Evolutionary conservation across 1,140 invertebrate genomes (phyloP).

Genomic region (Drosophila baimaii): DNA sequence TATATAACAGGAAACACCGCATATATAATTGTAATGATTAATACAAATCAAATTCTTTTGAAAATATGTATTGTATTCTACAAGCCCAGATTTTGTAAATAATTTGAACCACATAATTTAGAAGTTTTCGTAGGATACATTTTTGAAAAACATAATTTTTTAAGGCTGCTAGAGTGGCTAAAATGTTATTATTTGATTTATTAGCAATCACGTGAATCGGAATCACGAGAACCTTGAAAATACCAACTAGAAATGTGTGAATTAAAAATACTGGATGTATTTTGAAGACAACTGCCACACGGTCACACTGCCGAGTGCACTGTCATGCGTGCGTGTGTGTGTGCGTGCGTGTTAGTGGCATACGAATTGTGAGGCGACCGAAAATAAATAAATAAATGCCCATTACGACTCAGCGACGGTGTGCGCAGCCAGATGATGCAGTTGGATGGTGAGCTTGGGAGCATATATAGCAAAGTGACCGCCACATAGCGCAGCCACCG

Average conservation of each 20-base stretch:
- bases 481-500: conserved; percentile 12
- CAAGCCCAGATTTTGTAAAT: too few relatives aligned
- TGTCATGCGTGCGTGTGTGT: conserved; percentile 52
- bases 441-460: conserved; percentile 53
- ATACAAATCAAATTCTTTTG: too few relatives aligned
- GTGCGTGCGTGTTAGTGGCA: conserved; percentile 52
- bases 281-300: not conserved
- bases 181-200: too few relatives aligned
- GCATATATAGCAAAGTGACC: conserved; percentile 19
- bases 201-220: too few relatives aligned
- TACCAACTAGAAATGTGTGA: not conserved
- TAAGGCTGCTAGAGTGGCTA: too few relatives aligned
- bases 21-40: too few relatives aligned
- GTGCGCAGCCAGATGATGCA: conserved; percentile 66
- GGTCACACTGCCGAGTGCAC: conserved; percentile 37
- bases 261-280: too few relatives aligned
- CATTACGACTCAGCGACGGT: conserved; percentile 21
- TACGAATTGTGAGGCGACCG: conserved; percentile 50
- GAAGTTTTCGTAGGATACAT: too few relatives aligned
- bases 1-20: too few relatives aligned
- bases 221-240: not conserved
- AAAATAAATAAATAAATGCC: conserved; percentile 68
- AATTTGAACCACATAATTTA: too few relatives aligned
- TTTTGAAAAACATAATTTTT: too few relatives aligned
- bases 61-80: too few relatives aligned